phyloP scores from a whole-genome alignment of 2,113 vertebrate species.

The Phrynocephalus versicolor region DNA sequence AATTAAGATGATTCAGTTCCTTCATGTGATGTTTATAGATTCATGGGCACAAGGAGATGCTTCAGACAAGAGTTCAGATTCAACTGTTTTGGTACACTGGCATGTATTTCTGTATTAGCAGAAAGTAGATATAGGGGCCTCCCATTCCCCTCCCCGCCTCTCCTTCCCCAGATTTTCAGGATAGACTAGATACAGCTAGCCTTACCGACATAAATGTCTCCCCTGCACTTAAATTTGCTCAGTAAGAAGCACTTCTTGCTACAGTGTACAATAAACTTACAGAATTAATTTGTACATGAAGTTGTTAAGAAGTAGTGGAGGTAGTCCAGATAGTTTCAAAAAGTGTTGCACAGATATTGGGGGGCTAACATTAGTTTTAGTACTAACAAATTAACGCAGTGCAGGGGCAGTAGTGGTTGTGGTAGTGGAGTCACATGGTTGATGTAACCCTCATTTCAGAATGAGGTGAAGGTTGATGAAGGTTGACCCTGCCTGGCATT shows the following conservation, averaged over 20 bases:
- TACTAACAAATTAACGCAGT: no score
- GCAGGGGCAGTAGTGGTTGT: no score
- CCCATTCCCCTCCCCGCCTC: no score
- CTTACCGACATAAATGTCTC: neutral
- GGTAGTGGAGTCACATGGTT: no score
- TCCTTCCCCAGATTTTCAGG: neutral
- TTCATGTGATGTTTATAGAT: neutral
- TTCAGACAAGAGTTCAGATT: neutral
- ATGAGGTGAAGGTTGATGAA: neutral
- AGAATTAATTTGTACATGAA: neutral
- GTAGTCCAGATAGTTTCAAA: no score
- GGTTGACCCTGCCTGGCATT: neutral
- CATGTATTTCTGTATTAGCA: neutral
- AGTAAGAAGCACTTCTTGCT: neutral
- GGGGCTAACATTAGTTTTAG: no score
- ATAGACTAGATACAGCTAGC: neutral
- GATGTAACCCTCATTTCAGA: no score
- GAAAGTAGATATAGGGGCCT: no score
- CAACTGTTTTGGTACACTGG: neutral
- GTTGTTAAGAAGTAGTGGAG: neutral
- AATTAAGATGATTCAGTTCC: neutral
- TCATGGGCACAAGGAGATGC: neutral
- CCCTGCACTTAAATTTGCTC: neutral
- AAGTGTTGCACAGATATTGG: no score
- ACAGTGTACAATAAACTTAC: neutral